Percentiles rank a stretch among this genome's conserved stretches.
phyloP scores from a whole-genome alignment of 2,888 invertebrate genomes.

The Pardosa pseudoannulata region DNA sequence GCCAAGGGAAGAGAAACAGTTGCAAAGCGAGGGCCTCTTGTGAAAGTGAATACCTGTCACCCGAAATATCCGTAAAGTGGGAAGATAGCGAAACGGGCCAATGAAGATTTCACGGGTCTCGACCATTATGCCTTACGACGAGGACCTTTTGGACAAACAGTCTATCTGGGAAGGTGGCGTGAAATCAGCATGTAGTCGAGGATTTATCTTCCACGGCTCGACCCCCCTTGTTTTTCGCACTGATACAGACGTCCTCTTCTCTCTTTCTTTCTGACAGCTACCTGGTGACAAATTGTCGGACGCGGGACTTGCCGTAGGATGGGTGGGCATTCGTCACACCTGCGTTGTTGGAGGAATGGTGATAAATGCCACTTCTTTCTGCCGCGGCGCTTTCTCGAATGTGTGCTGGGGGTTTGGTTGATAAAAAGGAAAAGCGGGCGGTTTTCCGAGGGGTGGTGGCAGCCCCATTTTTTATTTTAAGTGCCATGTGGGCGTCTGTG shows the following conservation, averaged over 20 bases:
- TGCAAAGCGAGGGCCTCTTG: too few species aligned
- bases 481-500: conserved; percentile 14
- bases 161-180: background rate
- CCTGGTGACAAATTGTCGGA: conserved; percentile 12
- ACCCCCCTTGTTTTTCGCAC: background rate
- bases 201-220: background rate
- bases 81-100: background rate
- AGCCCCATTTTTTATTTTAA: background rate
- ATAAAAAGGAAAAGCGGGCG: background rate
- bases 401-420: too few species aligned
- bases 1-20: too few species aligned
- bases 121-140: background rate
- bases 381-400: background rate
- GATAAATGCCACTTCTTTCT: background rate
- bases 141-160: background rate
- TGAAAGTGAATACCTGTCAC: too few species aligned
- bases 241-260: conserved; percentile 9
- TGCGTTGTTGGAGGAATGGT: background rate
- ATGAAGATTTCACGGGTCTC: conserved; percentile 9
- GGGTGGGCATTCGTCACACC: conserved; percentile 14
- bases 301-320: background rate
- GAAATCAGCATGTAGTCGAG: background rate
- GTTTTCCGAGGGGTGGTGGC: background rate
- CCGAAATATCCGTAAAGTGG: background rate
- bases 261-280: background rate